Conservation (phyloP, 2,888 invertebrate genomes). For the Galerucella calmariensis region DNA sequence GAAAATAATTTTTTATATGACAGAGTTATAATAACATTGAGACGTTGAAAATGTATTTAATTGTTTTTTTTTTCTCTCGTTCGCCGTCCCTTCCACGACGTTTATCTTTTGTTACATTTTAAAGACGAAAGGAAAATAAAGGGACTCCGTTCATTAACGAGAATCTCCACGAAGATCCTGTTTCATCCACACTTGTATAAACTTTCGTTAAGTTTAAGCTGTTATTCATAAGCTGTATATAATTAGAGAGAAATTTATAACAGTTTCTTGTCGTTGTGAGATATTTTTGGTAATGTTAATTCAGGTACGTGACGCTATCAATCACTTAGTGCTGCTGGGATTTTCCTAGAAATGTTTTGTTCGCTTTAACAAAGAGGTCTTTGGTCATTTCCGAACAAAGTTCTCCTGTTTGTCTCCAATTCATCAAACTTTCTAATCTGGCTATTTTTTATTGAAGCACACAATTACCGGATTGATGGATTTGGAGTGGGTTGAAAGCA, state of each 20-base stretch:
- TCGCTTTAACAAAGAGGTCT: not conserved
- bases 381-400: not conserved
- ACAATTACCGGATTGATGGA: too few species aligned
- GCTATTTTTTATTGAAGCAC: too few species aligned
- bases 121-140: conserved; percentile 23
- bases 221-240: conserved; percentile 32
- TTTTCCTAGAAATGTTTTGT: not conserved
- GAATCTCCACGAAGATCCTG: conserved; percentile 15
- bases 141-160: conserved; percentile 25
- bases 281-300: not conserved
- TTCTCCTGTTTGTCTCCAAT: too few species aligned
- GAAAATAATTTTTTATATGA: not conserved
- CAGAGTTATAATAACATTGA: not conserved
- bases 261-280: not conserved
- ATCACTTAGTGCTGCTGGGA: not conserved
- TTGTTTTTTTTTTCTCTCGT: not conserved
- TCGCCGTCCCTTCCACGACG: not conserved
- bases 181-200: conserved; percentile 28
- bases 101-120: conserved; percentile 16
- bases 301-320: not conserved
- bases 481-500: too few species aligned
- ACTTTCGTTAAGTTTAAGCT: conserved; percentile 25
- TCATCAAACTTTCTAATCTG: too few species aligned
- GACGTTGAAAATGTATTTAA: not conserved
- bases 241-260: conserved; percentile 29